phyloP scores from a whole-genome alignment of 2,113 vertebrate species.

The Hydrochoerus hydrochaeris region DNA sequence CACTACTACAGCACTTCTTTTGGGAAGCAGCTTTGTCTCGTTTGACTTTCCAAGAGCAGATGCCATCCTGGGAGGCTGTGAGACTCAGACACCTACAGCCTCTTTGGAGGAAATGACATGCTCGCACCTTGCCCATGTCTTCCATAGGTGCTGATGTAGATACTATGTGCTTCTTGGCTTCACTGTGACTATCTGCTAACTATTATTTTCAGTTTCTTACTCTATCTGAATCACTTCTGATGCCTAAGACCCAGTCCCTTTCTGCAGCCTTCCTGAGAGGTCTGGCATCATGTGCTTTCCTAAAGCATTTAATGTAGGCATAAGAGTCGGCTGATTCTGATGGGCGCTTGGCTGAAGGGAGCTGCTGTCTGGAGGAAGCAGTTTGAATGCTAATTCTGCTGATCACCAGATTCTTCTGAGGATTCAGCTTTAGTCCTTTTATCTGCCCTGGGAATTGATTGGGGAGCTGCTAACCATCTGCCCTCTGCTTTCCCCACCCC shows the following conservation, averaged over 20 bases:
- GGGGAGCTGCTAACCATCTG: constrained; percentile 51
- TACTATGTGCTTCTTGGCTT: not conserved
- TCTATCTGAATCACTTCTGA: not conserved
- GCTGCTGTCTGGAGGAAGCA: constrained; percentile 50
- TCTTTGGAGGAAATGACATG: not conserved
- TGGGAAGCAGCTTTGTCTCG: not conserved
- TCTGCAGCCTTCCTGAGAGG: not conserved
- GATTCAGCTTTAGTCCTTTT: constrained; percentile 45
- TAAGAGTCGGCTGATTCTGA: constrained; percentile 51
- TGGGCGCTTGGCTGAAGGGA: constrained; percentile 37
- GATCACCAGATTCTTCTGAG: constrained; percentile 54
- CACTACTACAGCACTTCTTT: accelerated
- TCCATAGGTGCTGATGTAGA: accelerated
- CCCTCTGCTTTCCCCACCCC: not conserved
- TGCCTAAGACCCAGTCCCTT: not conserved
- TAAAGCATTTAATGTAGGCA: constrained; percentile 51
- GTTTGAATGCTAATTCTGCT: constrained; percentile 80
- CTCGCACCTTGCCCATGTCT: not conserved
- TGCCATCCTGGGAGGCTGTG: not conserved
- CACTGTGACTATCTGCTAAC: not conserved
- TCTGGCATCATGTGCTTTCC: constrained; percentile 21
- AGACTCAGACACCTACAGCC: not conserved
- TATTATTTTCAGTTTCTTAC: not conserved
- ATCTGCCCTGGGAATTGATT: constrained; percentile 60
- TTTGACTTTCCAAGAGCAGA: not conserved